Base-by-base conservation (phyloP, 2,797 vertebrate species). In the Channa striata region DNA sequence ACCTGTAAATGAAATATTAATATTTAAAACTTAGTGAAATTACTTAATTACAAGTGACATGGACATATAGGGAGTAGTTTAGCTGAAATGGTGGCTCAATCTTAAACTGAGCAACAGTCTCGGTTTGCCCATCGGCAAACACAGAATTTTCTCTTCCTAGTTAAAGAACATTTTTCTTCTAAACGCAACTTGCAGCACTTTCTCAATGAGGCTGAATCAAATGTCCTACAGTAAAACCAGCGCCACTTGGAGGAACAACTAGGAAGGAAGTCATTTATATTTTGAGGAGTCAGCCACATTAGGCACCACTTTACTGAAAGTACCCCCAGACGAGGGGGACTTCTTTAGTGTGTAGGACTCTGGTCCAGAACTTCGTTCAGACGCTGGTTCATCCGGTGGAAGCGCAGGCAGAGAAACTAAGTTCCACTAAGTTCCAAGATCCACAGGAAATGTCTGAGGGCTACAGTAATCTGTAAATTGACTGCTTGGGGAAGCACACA, bases 71-170 rank as follows among this genome's bases (percentile, higher is more conserved):
- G 51, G 3, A 46, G 57, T 21, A 3, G 47, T 73, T 56, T 14
- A 46, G 37, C 52, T 59, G 47, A 56, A 70, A 68, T 79, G 83
- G 75, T 68, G 74, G 85, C 70, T 82, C 59, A 54, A 36, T 73
- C 68, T 87, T 85, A 75, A 85, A 78, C 65, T 68, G 72, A 85
- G 74, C 77, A 78, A 75, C 57, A 75, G 79, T 76, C 77, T 81
- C 74, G 34, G 66, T 87, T 84, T 81, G 62, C 83, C 91, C 78
- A 69, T 58, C 51, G 69, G 82, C 83, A 72, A 59, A 75, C 77
- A 81, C 70, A 85, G 86, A 84, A 89, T 87, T 81, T 68, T 30
- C 54, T 61, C 81, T 62, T 71, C 40, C 59, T 8, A 17, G 65
- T 72, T 57, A 77, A 73, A 40, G 39, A 71, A 68, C 39, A 48